Evolutionary conservation across 2,888 invertebrate genomes (phyloP).

Genomic region (Ariolimax columbianus): DNA sequence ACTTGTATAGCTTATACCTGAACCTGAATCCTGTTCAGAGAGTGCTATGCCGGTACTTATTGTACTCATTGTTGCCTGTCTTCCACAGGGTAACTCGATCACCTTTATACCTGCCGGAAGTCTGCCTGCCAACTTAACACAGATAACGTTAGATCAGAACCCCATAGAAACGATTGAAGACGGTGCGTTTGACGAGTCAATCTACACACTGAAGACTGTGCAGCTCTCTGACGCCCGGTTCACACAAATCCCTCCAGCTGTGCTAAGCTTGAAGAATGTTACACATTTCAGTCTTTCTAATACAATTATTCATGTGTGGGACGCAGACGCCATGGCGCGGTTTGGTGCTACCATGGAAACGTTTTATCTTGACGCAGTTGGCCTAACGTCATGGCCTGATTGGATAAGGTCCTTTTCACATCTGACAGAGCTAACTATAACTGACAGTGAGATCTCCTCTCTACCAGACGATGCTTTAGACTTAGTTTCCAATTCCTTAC

Average conservation of each 20-base stretch:
- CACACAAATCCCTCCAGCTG: not conserved
- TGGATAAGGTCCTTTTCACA: not conserved
- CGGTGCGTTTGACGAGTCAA: not conserved
- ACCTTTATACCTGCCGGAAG: not conserved
- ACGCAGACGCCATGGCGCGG: not conserved
- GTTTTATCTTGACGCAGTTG: not conserved
- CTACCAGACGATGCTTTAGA: conserved; percentile 8
- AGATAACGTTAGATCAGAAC: not conserved
- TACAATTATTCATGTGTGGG: not conserved
- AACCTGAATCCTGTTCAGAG: too few species aligned
- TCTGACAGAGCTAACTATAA: not conserved
- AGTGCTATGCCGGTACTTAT: too few species aligned
- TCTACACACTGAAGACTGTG: not conserved
- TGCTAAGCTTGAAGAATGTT: not conserved
- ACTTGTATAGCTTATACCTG: too few species aligned
- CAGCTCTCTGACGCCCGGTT: not conserved
- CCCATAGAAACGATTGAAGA: not conserved
- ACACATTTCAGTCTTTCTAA: not conserved
- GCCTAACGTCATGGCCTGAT: not conserved
- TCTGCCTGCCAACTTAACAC: not conserved
- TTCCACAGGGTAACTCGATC: not conserved
- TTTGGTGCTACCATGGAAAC: not conserved
- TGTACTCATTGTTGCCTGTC: too few species aligned
- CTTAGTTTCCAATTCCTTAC: not conserved
- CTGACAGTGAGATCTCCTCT: not conserved